Evolutionary conservation across 2,797 vertebrate species (phyloP).

Genomic region (Gymnoscopelus braueri): DNA sequence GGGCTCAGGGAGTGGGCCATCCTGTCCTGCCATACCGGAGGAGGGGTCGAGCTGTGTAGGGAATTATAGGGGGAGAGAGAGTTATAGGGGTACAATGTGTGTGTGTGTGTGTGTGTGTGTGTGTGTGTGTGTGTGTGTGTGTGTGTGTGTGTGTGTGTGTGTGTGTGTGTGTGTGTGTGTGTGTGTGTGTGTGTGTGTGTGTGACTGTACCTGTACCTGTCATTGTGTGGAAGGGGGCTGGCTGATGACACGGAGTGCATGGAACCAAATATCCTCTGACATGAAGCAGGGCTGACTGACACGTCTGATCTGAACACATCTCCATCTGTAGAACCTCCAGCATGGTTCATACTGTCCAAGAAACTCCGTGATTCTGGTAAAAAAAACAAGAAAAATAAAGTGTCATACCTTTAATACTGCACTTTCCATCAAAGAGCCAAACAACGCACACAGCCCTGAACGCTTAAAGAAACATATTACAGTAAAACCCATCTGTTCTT

Average conservation of each 20-base stretch:
- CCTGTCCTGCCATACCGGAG: conserved; percentile 63
- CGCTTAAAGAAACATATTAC: no score
- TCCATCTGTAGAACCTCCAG: conserved; percentile 78
- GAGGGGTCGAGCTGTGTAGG: conserved; percentile 63
- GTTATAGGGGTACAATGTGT: not conserved
- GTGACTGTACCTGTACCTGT: conserved; percentile 77
- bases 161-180: no score
- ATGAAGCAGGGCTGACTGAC: conserved; percentile 72
- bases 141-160: no score
- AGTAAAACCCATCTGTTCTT: no score
- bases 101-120: no score
- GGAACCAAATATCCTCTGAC: conserved; percentile 82
- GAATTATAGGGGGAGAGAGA: conserved; percentile 28
- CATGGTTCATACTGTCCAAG: conserved; percentile 78
- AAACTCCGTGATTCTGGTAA: conserved; percentile 84
- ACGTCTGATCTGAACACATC: conserved; percentile 76
- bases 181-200: conserved; percentile 2
- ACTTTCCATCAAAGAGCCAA: no score
- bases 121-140: no score
- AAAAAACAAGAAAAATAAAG: conserved; percentile 1
- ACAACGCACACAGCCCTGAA: no score
- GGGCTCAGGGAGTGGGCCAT: conserved; percentile 61
- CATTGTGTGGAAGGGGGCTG: conserved; percentile 72
- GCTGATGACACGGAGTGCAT: conserved; percentile 77
- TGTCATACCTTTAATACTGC: no score